Percentiles rank a stretch among this genome's conserved stretches.
Conservation (phyloP, 2,888 invertebrate genomes). For the Poecilus cupreus region DNA sequence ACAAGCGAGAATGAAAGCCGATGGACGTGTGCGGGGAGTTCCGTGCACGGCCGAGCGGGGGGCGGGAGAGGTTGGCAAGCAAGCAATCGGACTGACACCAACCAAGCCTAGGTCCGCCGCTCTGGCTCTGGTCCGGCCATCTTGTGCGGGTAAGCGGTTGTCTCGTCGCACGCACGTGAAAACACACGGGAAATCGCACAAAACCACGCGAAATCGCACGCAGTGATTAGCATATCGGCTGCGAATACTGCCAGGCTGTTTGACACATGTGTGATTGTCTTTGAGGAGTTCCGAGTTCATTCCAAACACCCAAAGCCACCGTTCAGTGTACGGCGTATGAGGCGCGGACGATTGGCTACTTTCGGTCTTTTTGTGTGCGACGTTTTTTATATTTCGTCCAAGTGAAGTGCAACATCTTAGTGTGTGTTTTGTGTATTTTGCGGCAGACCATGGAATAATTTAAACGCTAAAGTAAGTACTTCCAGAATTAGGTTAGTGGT, state of each 20-base stretch:
- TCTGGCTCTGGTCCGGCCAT: slow-evolving; percentile 69
- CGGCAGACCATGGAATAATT: slow-evolving; percentile 52
- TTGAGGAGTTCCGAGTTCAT: neutral
- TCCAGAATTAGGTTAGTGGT: slow-evolving; percentile 54
- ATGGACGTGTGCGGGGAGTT: slow-evolving; percentile 72
- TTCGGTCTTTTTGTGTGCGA: slow-evolving; percentile 28
- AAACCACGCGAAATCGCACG: slow-evolving; percentile 6
- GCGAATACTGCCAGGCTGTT: too few relatives aligned
- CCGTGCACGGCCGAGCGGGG: slow-evolving; percentile 71
- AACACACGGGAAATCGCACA: slow-evolving; percentile 38
- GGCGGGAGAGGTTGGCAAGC: slow-evolving; percentile 61
- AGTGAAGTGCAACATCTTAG: slow-evolving; percentile 52
- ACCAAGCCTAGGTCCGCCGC: slow-evolving; percentile 69
- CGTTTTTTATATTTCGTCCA: slow-evolving; percentile 2
- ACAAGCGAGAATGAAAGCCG: slow-evolving; percentile 73
- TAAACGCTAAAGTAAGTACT: slow-evolving; percentile 48
- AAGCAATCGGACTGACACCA: slow-evolving; percentile 72
- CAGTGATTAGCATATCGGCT: slow-evolving; percentile 25
- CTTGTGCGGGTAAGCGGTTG: slow-evolving; percentile 69
- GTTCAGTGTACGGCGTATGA: neutral
- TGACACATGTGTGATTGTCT: slow-evolving; percentile 39
- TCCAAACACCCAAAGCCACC: neutral
- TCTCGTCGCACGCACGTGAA: slow-evolving; percentile 52
- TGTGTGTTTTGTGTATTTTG: slow-evolving; percentile 50
- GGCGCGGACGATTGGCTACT: slow-evolving; percentile 22